These are phyloP conservation scores for Mugil cephalus DNA, from an alignment of 2,113 vertebrate species.

Conservation along the genomic window DNA sequence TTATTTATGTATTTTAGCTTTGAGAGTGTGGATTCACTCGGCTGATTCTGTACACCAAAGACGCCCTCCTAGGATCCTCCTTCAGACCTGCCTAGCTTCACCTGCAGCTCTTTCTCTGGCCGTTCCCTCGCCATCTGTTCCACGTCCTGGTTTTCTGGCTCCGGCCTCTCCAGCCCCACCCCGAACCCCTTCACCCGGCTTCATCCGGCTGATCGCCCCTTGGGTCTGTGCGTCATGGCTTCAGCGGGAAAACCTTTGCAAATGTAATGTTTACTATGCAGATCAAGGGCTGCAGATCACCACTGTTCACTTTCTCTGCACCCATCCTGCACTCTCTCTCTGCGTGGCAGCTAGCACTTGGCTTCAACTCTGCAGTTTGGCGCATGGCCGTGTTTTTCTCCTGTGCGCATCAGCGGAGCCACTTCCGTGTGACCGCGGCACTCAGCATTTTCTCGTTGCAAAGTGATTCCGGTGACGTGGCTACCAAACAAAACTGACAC, in stretches of 20 bases:
- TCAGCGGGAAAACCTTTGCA: constrained; percentile 75
- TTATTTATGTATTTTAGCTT: constrained; percentile 60
- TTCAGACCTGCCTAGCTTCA: constrained; percentile 37
- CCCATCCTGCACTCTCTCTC: constrained; percentile 49
- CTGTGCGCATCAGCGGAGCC: constrained; percentile 37
- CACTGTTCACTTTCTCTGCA: constrained; percentile 59
- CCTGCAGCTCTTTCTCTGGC: constrained; percentile 3
- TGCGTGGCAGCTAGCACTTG: constrained; percentile 78
- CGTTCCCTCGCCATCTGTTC: constrained; percentile 57
- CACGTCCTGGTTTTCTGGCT: constrained; percentile 25
- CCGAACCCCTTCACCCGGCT: constrained; percentile 32
- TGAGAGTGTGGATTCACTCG: constrained; percentile 66
- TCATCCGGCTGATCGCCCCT: constrained; percentile 48
- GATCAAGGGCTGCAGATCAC: constrained; percentile 86
- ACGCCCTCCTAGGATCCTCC: constrained; percentile 50
- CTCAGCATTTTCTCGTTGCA: constrained; percentile 59
- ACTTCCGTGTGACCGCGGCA: constrained; percentile 39
- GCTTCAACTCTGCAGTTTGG: constrained; percentile 53
- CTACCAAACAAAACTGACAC: constrained; percentile 70
- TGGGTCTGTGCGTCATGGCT: constrained; percentile 60
- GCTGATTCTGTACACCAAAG: constrained; percentile 81
- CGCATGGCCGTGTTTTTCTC: constrained; percentile 47
- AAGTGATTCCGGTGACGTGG: constrained; percentile 73
- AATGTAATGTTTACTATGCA: constrained; percentile 93
- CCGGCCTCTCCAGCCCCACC: constrained; percentile 8